Conservation (phyloP, 2,113 vertebrate genomes). For the Aegotheles bennettii region DNA sequence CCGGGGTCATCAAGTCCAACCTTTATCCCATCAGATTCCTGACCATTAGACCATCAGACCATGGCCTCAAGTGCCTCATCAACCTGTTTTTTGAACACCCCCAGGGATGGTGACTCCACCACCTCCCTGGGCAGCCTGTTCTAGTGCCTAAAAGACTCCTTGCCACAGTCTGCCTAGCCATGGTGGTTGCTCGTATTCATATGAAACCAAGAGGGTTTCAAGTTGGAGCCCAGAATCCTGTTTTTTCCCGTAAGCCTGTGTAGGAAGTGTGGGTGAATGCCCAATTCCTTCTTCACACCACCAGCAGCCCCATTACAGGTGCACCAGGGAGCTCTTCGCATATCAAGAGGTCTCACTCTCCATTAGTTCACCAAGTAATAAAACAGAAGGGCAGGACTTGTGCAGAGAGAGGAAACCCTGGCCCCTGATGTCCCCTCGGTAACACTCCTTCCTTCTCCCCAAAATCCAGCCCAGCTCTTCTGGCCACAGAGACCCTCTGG, state of each 20-base stretch:
- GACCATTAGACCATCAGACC: no score
- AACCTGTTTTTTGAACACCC: no score
- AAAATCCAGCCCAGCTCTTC: not conserved
- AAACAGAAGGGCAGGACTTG: not conserved
- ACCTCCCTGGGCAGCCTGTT: no score
- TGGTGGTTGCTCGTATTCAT: not conserved
- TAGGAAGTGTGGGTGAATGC: not conserved
- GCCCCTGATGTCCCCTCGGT: not conserved
- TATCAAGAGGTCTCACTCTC: not conserved
- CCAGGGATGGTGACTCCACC: no score
- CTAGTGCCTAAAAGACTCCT: no score
- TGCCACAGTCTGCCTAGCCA: not conserved
- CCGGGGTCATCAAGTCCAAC: no score
- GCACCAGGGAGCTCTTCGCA: not conserved
- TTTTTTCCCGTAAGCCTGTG: not conserved
- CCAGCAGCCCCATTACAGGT: not conserved
- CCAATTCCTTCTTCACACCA: not conserved
- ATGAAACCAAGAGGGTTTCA: not conserved
- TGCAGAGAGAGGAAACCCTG: not conserved
- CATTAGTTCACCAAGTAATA: not conserved
- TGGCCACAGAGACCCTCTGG: not conserved
- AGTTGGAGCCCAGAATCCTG: not conserved
- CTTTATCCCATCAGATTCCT: no score
- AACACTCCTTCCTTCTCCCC: not conserved
- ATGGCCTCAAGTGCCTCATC: no score